Percentiles rank a stretch among this genome's conserved stretches.
phyloP scores from a whole-genome alignment of 64 coral and sea anemone genomes.

The Platygyra sinensis region DNA sequence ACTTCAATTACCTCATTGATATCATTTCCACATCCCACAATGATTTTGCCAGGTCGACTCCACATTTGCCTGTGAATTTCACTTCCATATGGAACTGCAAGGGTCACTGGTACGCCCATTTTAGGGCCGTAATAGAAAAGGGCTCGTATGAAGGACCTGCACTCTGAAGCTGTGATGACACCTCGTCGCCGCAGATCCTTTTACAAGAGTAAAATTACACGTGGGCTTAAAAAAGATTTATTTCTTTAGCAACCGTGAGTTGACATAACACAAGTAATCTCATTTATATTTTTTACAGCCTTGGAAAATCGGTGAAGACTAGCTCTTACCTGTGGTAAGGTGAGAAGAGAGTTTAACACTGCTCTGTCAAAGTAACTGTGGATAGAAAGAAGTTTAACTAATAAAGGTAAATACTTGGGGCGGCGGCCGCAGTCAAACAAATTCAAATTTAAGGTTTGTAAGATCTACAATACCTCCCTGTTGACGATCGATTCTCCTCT shows the following conservation, averaged over 20 bases:
- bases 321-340: constrained; percentile 20
- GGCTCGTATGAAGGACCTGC: constrained; percentile 23
- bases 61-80: constrained; percentile 1
- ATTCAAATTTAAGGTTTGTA: neutral
- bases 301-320: no score
- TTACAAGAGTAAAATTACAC: neutral
- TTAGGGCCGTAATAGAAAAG: constrained; percentile 23
- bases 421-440: neutral
- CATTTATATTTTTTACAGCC: no score
- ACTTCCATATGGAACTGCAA: neutral
- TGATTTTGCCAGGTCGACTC: constrained; percentile 1
- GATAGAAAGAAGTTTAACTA: neutral
- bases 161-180: constrained; percentile 18
- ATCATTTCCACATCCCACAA: constrained; percentile 15
- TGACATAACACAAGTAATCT: no score
- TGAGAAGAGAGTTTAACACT: constrained; percentile 4
- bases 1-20: constrained; percentile 3
- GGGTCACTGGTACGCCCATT: constrained; percentile 2
- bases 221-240: no score
- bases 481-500: constrained; percentile 19
- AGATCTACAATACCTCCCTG: constrained; percentile 1
- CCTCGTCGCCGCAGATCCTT: constrained; percentile 14
- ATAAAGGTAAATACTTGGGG: neutral
- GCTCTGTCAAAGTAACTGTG: constrained; percentile 31
- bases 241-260: no score